These are phyloP conservation scores for Rhodeus uyekii DNA, from an alignment of 2,797 vertebrate genomes.

Conservation along the genomic window DNA sequence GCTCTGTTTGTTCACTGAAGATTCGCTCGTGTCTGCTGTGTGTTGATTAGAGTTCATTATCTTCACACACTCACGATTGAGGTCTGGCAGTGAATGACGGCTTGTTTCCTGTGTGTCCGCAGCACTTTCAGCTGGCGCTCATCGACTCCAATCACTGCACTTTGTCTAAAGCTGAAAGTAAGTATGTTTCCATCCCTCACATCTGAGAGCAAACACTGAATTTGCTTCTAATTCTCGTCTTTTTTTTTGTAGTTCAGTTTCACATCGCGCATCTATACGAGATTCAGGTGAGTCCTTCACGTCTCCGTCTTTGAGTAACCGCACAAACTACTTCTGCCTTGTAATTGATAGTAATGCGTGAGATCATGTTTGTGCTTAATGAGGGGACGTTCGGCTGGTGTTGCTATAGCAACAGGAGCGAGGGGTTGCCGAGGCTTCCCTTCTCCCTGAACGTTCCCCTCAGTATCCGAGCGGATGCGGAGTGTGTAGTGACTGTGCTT, in stretches of 20 bases:
- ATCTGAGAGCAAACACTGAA: not conserved
- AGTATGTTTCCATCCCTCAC: conserved; percentile 59
- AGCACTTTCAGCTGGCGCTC: conserved; percentile 92
- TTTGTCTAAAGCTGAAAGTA: conserved; percentile 96
- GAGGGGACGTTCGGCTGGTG: not conserved
- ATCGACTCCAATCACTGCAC: conserved; percentile 91
- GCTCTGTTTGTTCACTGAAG: too few relatives aligned
- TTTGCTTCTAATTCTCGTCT: conserved; percentile 36
- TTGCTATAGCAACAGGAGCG: conserved; percentile 37
- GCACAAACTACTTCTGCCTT: not conserved
- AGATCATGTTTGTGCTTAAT: not conserved
- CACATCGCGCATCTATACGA: conserved; percentile 99
- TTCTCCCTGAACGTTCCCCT: not conserved
- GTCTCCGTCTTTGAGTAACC: not conserved
- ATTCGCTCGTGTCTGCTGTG: too few relatives aligned
- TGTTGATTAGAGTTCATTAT: too few relatives aligned
- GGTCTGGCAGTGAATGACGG: not conserved
- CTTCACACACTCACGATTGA: too few relatives aligned
- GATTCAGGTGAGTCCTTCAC: conserved; percentile 92
- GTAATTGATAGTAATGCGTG: not conserved
- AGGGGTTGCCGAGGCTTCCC: not conserved
- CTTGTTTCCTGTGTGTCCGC: conserved; percentile 48
- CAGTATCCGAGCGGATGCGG: too few relatives aligned
- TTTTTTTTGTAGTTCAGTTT: conserved; percentile 89
- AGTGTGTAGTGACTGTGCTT: not conserved